A percentile compares a stretch with the other conserved stretches of the same genome.
Conservation (phyloP, 2,888 invertebrate species). For the Chrysodeixis includens region DNA sequence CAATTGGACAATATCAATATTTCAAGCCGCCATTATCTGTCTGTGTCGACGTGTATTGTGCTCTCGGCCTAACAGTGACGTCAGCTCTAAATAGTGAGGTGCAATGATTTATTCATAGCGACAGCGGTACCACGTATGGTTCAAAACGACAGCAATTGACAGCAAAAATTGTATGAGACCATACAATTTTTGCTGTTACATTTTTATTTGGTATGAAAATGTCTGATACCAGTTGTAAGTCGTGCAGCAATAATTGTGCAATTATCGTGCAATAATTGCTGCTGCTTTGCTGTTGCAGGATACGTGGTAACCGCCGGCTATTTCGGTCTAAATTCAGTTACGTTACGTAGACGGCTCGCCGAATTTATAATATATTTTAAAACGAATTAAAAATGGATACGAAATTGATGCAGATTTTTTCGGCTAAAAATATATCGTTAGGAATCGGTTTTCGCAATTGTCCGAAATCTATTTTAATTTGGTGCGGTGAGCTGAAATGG, state of each 20-base stretch:
- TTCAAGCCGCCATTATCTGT: not conserved
- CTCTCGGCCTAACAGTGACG: slow-evolving; percentile 39
- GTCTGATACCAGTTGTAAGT: too few relatives aligned
- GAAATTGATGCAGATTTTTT: slow-evolving; percentile 24
- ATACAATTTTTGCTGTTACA: too few relatives aligned
- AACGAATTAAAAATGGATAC: slow-evolving; percentile 36
- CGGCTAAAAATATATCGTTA: slow-evolving; percentile 30
- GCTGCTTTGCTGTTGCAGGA: too few relatives aligned
- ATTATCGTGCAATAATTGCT: too few relatives aligned
- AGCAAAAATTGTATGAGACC: too few relatives aligned
- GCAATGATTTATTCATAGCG: slow-evolving; percentile 61
- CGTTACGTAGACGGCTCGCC: slow-evolving; percentile 21
- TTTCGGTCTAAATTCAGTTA: slow-evolving; percentile 54
- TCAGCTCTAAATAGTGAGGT: slow-evolving; percentile 61
- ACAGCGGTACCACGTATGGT: too few relatives aligned
- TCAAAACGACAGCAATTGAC: too few relatives aligned
- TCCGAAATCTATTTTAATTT: slow-evolving; percentile 34
- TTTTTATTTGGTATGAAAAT: too few relatives aligned
- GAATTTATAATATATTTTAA: slow-evolving; percentile 52
- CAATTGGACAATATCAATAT: not conserved
- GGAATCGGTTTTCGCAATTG: slow-evolving; percentile 12
- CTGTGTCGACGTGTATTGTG: slow-evolving; percentile 6
- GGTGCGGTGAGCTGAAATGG: slow-evolving; percentile 16
- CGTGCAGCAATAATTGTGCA: too few relatives aligned
- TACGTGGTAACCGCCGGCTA: slow-evolving; percentile 24